Base-by-base conservation (phyloP, 2,113 vertebrate species). In the Ammodytes dubius region DNA sequence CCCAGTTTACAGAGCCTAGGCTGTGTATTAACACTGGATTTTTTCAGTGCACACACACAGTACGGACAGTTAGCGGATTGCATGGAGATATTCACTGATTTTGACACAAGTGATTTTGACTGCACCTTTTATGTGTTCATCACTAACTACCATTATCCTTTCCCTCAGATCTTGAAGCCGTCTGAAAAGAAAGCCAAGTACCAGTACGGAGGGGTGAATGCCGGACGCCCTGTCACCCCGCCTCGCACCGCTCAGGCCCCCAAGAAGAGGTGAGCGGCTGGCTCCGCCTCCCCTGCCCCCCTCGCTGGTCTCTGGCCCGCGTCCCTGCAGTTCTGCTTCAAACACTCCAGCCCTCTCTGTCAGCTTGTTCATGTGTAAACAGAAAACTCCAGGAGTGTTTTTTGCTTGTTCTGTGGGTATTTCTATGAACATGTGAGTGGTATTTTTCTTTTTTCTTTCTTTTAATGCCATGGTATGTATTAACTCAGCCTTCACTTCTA, bases 161-260 rank as follows among this genome's bases (percentile, higher is more conserved):
- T 88, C 86, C 85, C 89, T 83, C 90, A 98, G 97, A 98, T 98
- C 91, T 75, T 98, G 92, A 98, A 98, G 94, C 97, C 97, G 17
- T 97, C 97, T 82, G 97, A 99, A 93, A 97, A 99, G 95, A 99
- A 99, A 95, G 96, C 97, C 60, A 99, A 97, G 93, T 98, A 97
- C 93, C 97, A 98, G 95, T 98, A 98, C 71, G 97, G 97, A 76
- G 97, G 97, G 85, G 94, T 99, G 93, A 98, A 97, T 90, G 95
- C 97, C 82, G 97, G 97, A 52, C 97, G 97, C 70, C 97, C 97
- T 4, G 97, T 98, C 88, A 98, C 97, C 90, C 97, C 96, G 65
- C 97, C 97, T 87, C 96, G 97, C 90, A 98, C 96, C 94, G 93
- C 96, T 95, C 97, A 97, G 92, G 96, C 96, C 68, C 97, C 97